Evolutionary conservation across 2,113 vertebrate species (phyloP).

Genomic region (Pelecanoides urinatrix): DNA sequence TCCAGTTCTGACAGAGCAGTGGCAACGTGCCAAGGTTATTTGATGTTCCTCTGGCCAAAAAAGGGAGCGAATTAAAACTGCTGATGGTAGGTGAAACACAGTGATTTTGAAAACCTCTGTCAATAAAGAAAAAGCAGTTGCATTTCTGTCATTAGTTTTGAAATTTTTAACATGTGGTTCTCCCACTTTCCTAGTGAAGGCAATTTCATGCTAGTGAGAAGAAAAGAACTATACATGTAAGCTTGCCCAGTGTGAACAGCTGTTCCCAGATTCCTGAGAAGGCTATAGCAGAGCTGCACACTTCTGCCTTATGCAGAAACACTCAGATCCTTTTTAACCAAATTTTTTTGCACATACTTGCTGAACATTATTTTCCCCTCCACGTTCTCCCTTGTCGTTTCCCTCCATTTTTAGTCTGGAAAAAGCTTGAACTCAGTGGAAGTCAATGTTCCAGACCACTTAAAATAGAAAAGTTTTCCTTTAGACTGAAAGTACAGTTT

Average conservation of each 20-base stretch:
- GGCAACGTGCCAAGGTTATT: rapidly evolving
- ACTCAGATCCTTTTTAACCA: neutral
- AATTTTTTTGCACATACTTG: neutral
- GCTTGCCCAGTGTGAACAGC: neutral
- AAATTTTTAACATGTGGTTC: neutral
- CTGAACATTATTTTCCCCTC: neutral
- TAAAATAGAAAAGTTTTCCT: neutral
- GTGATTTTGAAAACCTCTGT: neutral
- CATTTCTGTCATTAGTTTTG: neutral
- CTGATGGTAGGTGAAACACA: neutral
- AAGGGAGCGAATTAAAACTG: neutral
- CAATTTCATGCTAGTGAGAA: neutral
- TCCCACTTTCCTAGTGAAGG: neutral
- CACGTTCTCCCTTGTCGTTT: neutral
- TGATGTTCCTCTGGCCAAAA: neutral
- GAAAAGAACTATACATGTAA: neutral
- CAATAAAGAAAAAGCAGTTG: neutral
- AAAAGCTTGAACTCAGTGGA: neutral
- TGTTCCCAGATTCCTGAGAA: neutral
- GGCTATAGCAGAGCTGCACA: neutral
- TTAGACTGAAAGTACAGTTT: neutral
- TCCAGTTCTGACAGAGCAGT: neutral
- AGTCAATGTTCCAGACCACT: neutral
- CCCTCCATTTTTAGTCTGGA: neutral
- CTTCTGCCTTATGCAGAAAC: neutral